Evolutionary conservation across 1,140 invertebrate genomes (phyloP).

Genomic region (Nasonia giraulti): DNA sequence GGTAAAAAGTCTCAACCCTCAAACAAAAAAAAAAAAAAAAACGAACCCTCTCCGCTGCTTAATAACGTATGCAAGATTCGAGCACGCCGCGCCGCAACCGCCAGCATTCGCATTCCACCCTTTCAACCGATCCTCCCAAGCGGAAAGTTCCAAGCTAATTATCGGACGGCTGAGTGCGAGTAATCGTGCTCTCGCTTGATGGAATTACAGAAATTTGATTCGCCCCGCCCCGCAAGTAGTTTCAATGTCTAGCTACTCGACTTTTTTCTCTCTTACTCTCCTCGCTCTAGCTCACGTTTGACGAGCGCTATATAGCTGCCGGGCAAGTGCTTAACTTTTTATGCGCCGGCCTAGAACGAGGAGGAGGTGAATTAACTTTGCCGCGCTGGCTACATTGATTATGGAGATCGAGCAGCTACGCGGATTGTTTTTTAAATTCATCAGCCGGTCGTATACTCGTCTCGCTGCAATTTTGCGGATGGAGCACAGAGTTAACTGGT

Average conservation of each 20-base stretch:
- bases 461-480: too few relatives aligned
- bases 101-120: not conserved
- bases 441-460: too few relatives aligned
- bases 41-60: not conserved
- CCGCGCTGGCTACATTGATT: too few relatives aligned
- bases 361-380: too few relatives aligned
- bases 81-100: not conserved
- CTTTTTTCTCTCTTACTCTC: not conserved
- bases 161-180: not conserved
- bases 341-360: too few relatives aligned
- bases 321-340: too few relatives aligned
- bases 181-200: not conserved
- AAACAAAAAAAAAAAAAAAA: not conserved
- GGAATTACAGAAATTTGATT: conserved; percentile 9
- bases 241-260: not conserved
- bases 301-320: too few relatives aligned
- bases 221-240: not conserved
- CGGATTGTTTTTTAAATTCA: too few relatives aligned
- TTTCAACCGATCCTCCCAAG: not conserved
- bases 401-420: too few relatives aligned
- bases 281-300: too few relatives aligned
- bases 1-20: not conserved
- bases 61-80: not conserved
- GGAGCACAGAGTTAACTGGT: too few relatives aligned
- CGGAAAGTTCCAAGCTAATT: conserved; percentile 9